phyloP scores from a whole-genome alignment of 2,113 vertebrate genomes.

The Athene noctua region DNA sequence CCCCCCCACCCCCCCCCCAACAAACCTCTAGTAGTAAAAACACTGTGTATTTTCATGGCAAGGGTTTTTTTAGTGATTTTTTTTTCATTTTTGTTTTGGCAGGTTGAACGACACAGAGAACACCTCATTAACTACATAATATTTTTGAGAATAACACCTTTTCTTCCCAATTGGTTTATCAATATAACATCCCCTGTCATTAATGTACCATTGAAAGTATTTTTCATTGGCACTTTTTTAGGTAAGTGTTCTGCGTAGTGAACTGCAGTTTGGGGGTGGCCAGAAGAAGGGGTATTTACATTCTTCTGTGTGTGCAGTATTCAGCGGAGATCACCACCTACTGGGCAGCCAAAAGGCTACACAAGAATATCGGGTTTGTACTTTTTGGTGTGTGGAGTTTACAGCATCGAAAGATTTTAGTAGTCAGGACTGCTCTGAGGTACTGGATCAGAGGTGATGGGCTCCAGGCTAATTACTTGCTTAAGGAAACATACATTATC shows the following conservation, averaged over 20 bases:
- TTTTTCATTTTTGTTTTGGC: conserved; percentile 21
- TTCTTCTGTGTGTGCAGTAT: neutral
- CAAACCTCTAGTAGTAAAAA: neutral
- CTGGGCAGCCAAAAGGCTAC: neutral
- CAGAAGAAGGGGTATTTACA: neutral
- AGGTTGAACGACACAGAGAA: conserved; percentile 95
- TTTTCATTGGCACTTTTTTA: conserved; percentile 96
- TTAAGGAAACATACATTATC: neutral
- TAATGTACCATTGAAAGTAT: conserved; percentile 94
- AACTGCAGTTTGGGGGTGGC: neutral
- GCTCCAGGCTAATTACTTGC: neutral
- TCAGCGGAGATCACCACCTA: neutral
- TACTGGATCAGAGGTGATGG: neutral
- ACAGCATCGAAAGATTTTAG: neutral
- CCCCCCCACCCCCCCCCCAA: neutral
- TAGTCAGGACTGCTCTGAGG: neutral
- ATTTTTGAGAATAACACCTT: conserved; percentile 98
- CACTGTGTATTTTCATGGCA: neutral
- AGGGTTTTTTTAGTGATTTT: neutral
- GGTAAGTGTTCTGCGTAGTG: conserved; percentile 78
- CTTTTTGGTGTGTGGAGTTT: neutral
- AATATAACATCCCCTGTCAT: conserved; percentile 98
- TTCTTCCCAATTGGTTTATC: conserved; percentile 99
- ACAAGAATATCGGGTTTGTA: neutral
- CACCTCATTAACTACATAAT: conserved; percentile 99